Percentiles rank a stretch among this genome's conserved stretches.
Evolutionary conservation across 2,888 invertebrate genomes (phyloP).

Genomic region (Pseudococcus viburni): DNA sequence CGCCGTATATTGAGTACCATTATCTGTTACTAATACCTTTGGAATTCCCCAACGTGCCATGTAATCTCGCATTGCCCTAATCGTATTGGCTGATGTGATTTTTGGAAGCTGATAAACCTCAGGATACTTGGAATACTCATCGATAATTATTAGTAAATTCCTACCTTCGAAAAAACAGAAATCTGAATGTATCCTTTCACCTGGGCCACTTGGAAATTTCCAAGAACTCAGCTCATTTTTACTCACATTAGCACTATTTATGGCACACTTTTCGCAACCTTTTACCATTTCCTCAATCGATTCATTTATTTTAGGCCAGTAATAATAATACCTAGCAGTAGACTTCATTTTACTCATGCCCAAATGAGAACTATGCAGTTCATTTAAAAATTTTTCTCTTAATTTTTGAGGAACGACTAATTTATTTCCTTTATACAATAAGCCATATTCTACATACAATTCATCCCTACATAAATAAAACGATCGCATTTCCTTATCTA

Average conservation of each 20-base stretch:
- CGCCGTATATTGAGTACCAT: slow-evolving; percentile 67
- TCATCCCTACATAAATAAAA: background rate
- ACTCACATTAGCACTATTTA: background rate
- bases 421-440: slow-evolving; percentile 52
- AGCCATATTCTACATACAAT: slow-evolving; percentile 18
- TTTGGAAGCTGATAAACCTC: slow-evolving; percentile 60
- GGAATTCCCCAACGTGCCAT: slow-evolving; percentile 67
- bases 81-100: slow-evolving; percentile 17
- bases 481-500: background rate
- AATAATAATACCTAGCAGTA: slow-evolving; percentile 58
- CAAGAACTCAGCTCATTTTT: background rate
- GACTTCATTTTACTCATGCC: slow-evolving; percentile 66
- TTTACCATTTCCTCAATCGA: slow-evolving; percentile 65
- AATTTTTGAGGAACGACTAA: slow-evolving; percentile 60
- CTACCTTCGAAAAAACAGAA: background rate
- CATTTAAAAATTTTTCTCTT: slow-evolving; percentile 29
- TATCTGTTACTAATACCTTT: slow-evolving; percentile 65
- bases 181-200: slow-evolving; percentile 26
- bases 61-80: slow-evolving; percentile 58
- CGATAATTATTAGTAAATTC: slow-evolving; percentile 68
- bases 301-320: slow-evolving; percentile 61
- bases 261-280: slow-evolving; percentile 65
- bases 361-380: slow-evolving; percentile 65
- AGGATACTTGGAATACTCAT: slow-evolving; percentile 68
- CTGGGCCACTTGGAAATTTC: background rate